Percentiles rank a stretch among this genome's conserved stretches.
These are phyloP conservation scores for Phenganax subtilis DNA, from an alignment of 92 coral and sea anemone genomes.

Conservation along the genomic window DNA sequence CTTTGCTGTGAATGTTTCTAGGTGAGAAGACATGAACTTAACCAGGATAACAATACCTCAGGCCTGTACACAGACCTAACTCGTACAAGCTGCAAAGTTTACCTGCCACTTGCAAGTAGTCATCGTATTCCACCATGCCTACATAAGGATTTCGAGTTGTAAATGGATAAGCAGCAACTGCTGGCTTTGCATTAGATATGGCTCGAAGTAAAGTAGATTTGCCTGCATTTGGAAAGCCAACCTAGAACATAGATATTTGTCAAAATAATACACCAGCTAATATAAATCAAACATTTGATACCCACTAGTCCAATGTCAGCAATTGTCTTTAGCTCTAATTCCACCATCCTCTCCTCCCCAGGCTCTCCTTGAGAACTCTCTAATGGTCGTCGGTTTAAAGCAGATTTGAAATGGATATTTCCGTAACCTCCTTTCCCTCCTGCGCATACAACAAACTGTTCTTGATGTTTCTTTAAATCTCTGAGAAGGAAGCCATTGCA, in stretches of 20 bases:
- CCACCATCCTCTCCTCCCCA: slow-evolving; percentile 83
- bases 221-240: slow-evolving; percentile 99
- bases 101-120: slow-evolving; percentile 93
- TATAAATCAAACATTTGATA: not conserved
- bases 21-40: not conserved
- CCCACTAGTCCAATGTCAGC: slow-evolving; percentile 98
- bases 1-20: not conserved
- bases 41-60: no score
- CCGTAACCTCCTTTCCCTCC: slow-evolving; percentile 96
- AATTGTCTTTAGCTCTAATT: slow-evolving; percentile 90
- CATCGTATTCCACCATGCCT: slow-evolving; percentile 87
- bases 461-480: slow-evolving; percentile 65
- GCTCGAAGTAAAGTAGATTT: slow-evolving; percentile 92
- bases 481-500: slow-evolving; percentile 56
- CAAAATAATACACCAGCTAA: not conserved
- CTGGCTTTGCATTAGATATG: slow-evolving; percentile 82
- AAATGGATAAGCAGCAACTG: slow-evolving; percentile 96
- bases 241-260: slow-evolving; percentile 43
- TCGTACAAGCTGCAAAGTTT: not conserved
- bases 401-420: slow-evolving; percentile 77
- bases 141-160: slow-evolving; percentile 95
- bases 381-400: slow-evolving; percentile 72
- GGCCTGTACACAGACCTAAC: not conserved
- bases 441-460: slow-evolving; percentile 60
- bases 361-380: slow-evolving; percentile 65